Evolutionary conservation across 2,113 vertebrate genomes (phyloP), one percentile per base, ranked within the genome.

Genomic region (Rana temporaria): DNA sequence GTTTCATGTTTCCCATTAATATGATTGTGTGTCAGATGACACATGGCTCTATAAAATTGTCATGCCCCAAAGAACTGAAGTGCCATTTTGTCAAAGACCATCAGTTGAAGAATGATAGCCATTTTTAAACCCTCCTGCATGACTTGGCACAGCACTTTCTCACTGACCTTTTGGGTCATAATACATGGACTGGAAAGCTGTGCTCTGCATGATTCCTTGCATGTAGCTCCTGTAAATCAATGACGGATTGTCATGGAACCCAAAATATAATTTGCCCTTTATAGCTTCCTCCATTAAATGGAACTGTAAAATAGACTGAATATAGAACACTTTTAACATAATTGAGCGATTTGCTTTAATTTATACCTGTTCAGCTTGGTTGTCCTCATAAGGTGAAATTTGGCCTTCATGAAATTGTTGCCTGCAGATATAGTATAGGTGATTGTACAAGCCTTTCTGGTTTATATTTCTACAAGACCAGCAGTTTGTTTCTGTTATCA

Each of bases 11-110:
- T 22, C 53, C 57, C 60, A 62, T n/a, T 74, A 42, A 60, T 4
- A 15, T 17, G 56, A 18, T 16, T 62, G 56, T 26, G 34, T 18
- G 15, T 32, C 19, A 20, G 18, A 11, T 32, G 14, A 26, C 55
- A 60, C 26, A 59, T 60, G 24, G n/a, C 11, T 14, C 14, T 38
- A 16, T 60, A 22, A 38, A 38, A 30, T 22, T 62, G n/a, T 38
- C 56, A 62, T 62, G 30, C 53, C 48, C 48, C 69, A 71, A 55
- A 71, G 52, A 60, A 30, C 72, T n/a, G 8, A 62, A 56, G n/a
- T 75, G 56, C 72, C 72, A 62, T 59, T 32, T 59, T 74, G 26
- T 74, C 55, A 56, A 32, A 74, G 55, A 34, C 55, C 71, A 74
- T 34, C 56, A 38, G 26, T n/a, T 74, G 17, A 57, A 32, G n/a